Percentiles rank a stretch among this genome's conserved stretches.
Evolutionary conservation across 2,113 vertebrate genomes (phyloP).

Genomic region (Thymallus thymallus): DNA sequence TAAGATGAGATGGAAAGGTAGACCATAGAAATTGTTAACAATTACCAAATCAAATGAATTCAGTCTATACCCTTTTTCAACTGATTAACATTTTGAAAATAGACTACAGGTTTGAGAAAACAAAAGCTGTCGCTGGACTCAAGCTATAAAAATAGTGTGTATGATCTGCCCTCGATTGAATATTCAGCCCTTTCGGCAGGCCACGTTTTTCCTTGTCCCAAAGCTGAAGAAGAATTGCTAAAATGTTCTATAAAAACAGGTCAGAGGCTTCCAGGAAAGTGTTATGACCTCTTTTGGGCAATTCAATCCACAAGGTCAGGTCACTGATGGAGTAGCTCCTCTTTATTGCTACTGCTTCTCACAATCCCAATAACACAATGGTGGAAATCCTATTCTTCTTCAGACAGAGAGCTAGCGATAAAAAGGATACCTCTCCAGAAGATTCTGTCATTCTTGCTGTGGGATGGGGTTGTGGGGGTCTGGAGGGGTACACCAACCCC

Average conservation of each 20-base stretch:
- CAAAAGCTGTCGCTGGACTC: no score
- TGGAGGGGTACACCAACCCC: neutral
- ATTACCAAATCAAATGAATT: no score
- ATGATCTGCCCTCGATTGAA: no score
- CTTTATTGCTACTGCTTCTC: constrained; percentile 36
- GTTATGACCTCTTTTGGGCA: constrained; percentile 51
- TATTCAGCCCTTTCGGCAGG: neutral
- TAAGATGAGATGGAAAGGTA: no score
- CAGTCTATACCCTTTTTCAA: no score
- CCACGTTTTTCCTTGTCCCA: constrained; percentile 1
- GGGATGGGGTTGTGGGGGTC: neutral
- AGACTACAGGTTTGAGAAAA: no score
- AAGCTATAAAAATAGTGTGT: no score
- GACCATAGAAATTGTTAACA: no score
- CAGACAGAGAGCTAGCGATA: constrained; percentile 54
- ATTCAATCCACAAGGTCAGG: constrained; percentile 59
- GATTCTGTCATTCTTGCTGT: constrained; percentile 46
- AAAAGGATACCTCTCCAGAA: constrained; percentile 49
- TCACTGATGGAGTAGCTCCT: constrained; percentile 34
- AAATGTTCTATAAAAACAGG: constrained; percentile 28
- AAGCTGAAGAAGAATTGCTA: constrained; percentile 20
- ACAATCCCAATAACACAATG: constrained; percentile 48
- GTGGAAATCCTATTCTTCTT: constrained; percentile 53
- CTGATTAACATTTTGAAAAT: no score
- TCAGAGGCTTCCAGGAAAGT: constrained; percentile 38